Conservation (phyloP, 2,113 vertebrate species). For the Corynorhinus townsendii region DNA sequence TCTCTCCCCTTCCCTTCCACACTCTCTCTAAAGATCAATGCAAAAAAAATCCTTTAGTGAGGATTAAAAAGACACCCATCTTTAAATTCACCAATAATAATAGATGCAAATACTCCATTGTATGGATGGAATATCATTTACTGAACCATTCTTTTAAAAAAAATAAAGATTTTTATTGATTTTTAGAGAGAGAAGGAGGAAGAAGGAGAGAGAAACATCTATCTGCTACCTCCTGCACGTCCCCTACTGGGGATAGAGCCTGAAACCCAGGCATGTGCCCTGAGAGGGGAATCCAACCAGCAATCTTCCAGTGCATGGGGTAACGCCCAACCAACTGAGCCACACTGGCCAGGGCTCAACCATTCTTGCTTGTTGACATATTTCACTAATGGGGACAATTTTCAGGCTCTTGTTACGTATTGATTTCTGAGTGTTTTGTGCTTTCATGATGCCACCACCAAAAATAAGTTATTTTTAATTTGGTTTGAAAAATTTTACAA, state of each 20-base stretch:
- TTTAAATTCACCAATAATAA: not conserved
- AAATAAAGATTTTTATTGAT: not conserved
- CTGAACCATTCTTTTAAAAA: not conserved
- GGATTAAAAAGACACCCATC: too few species aligned
- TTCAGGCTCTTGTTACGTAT: not conserved
- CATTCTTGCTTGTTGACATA: not conserved
- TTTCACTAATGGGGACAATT: not conserved
- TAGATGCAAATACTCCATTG: not conserved
- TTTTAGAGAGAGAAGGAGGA: not conserved
- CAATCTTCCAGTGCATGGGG: too few species aligned
- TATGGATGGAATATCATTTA: not conserved
- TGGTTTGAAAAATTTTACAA: not conserved
- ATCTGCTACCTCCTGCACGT: not conserved
- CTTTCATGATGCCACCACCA: not conserved
- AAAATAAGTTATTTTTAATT: not conserved
- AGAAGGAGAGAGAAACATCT: not conserved
- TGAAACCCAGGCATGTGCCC: not conserved
- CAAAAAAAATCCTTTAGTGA: too few species aligned
- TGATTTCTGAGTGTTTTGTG: not conserved
- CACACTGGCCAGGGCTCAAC: not conserved
- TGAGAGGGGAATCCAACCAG: too few species aligned
- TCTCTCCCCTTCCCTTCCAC: too few species aligned
- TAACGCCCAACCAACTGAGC: too few species aligned
- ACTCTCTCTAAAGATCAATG: too few species aligned
- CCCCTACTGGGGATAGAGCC: not conserved